These are phyloP conservation scores for Plagiodera versicolora DNA, from an alignment of 2,888 invertebrate species.

Conservation along the genomic window DNA sequence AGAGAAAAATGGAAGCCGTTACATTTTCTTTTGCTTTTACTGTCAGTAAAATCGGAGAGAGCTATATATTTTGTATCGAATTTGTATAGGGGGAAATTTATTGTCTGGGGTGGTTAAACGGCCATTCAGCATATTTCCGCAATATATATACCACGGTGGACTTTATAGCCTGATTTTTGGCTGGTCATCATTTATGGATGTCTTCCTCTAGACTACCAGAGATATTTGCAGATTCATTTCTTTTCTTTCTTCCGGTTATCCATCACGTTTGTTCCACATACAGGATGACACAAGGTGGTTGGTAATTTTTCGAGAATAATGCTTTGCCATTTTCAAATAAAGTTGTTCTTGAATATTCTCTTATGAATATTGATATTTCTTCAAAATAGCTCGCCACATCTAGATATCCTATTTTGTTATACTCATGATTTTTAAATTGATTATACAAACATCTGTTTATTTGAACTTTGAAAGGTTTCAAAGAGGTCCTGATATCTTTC, in stretches of 20 bases:
- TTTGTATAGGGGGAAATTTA: slow-evolving; percentile 35
- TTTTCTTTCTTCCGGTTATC: slow-evolving; percentile 1
- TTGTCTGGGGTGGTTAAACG: slow-evolving; percentile 38
- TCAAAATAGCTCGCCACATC: no score
- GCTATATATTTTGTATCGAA: slow-evolving; percentile 32
- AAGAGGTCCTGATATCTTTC: no score
- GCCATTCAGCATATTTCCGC: slow-evolving; percentile 45
- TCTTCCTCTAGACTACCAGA: slow-evolving; percentile 31
- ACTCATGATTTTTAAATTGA: no score
- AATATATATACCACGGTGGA: slow-evolving; percentile 33
- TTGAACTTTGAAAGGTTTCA: no score
- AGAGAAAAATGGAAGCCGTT: slow-evolving; percentile 17
- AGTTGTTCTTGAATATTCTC: no score
- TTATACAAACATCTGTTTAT: no score
- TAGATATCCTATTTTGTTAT: no score
- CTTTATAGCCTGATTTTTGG: slow-evolving; percentile 39
- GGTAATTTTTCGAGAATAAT: no score
- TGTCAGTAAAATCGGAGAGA: slow-evolving; percentile 24
- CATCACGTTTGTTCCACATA: neutral
- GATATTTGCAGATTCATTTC: slow-evolving; percentile 14
- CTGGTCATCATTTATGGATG: slow-evolving; percentile 44
- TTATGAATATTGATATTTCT: no score
- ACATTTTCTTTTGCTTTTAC: slow-evolving; percentile 22
- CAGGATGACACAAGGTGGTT: no score
- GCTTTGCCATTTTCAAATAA: no score